Base-by-base conservation (phyloP, 2,888 invertebrate genomes). In the Drosophila hawaiiensis region DNA sequence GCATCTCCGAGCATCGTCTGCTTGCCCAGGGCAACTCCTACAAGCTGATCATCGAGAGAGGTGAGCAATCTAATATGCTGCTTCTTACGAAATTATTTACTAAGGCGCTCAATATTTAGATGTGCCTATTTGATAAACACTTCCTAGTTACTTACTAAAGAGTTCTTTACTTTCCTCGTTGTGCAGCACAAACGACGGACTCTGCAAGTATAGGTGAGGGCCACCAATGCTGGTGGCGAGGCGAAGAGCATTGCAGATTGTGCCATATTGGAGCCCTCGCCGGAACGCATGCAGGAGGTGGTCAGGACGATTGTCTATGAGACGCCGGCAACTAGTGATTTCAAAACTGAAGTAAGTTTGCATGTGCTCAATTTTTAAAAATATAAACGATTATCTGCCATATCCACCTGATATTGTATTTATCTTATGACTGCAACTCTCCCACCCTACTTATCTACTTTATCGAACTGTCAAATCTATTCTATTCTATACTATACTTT, bases 161-260 rank as follows among this genome's bases (percentile, higher is more conserved):
- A 22, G 29, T 35, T 35, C 19, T 25, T 22, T 25, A 16, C 25
- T 16, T 49, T n/a, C 4, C 41, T 22, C 64, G 50, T 14, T n/a
- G 79, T 91, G 37, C 74, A 95, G 96, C 94, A 76, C 94, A 94
- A 83, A 94, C 94, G 35, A 93, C 94, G 75, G 96, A 98, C 92
- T 95, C 95, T 66, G 97, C 59, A 96, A 96, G 85, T 97, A 96
- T 86, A 96, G 95, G 96, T 96, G 19, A 94, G 94, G 78, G 97
- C 97, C 14, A 95, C 95, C 0, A 97, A 97, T 91, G 94, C 95
- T 60, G 96, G 96, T 25, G 97, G 97, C n/a, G 96, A 97, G 93
- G 96, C 97, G n/a, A 95, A 96, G 91, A 96, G 96, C 92, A 96
- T 96, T 76, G 97, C 97, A 12, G 97, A 97, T 90, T 95, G 97